Conservation (phyloP, 2,888 invertebrate species). For the Phaonia tiefii region DNA sequence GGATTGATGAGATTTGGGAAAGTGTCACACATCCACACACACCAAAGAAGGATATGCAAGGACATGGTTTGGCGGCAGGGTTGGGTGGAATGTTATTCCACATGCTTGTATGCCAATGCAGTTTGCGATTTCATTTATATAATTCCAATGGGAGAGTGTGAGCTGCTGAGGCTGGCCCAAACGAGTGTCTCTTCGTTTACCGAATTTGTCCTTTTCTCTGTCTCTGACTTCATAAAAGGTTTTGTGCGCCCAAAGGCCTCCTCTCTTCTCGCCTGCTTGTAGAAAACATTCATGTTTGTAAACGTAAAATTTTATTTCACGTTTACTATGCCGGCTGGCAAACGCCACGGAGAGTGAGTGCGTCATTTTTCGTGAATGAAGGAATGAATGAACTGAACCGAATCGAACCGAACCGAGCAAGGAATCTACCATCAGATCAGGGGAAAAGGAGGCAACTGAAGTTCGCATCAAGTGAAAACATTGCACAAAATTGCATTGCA, state of each 20-base stretch:
- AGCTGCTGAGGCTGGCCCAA: background rate
- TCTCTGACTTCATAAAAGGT: no score
- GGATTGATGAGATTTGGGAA: no score
- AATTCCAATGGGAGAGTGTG: background rate
- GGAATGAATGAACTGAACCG: constrained; percentile 33
- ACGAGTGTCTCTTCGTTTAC: background rate
- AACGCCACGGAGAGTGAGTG: background rate
- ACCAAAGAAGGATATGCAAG: background rate
- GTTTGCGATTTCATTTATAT: no score
- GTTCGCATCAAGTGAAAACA: constrained; percentile 4
- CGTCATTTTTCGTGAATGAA: constrained; percentile 60
- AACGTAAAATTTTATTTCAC: constrained; percentile 48
- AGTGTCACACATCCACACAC: no score
- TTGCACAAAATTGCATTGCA: constrained; percentile 25
- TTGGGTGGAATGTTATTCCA: no score
- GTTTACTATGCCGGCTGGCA: constrained; percentile 37
- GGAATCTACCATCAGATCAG: background rate
- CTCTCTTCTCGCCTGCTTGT: background rate
- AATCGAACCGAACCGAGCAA: background rate
- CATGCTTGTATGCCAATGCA: no score
- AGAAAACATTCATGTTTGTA: constrained; percentile 6
- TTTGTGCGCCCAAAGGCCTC: no score
- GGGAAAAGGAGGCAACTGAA: background rate
- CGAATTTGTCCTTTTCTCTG: no score
- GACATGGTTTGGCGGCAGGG: background rate